These are phyloP conservation scores for Potamilus streckersoni DNA, from an alignment of 1,140 invertebrate genomes.

Conservation along the genomic window DNA sequence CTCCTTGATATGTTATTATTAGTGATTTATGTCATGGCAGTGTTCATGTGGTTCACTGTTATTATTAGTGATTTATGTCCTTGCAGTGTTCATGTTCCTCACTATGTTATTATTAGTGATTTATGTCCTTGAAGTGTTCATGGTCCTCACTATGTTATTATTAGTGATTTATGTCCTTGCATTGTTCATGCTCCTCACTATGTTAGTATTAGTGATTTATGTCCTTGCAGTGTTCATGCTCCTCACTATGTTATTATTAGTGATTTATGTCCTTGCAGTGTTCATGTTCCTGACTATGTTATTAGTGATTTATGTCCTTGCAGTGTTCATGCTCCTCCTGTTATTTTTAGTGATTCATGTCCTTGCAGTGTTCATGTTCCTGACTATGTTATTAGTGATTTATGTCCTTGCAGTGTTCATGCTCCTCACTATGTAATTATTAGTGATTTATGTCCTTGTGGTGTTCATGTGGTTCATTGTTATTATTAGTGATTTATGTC, in stretches of 20 bases:
- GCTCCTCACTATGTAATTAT: not conserved
- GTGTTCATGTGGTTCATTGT: conserved; percentile 60
- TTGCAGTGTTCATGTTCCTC: conserved; percentile 69
- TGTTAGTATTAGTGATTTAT: not conserved
- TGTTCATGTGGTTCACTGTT: conserved; percentile 53
- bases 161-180: conserved; percentile 37
- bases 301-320: conserved; percentile 35
- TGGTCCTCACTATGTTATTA: too few relatives aligned
- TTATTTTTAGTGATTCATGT: conserved; percentile 4
- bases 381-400: not conserved
- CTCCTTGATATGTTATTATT: not conserved
- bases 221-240: conserved; percentile 70
- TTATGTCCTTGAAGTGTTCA: conserved; percentile 67
- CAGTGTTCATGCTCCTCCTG: conserved; percentile 67
- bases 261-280: conserved; percentile 65
- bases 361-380: conserved; percentile 70
- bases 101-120: not conserved
- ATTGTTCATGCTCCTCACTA: too few relatives aligned
- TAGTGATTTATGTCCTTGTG: conserved; percentile 50
- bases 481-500: conserved; percentile 8
- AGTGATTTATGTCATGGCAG: conserved; percentile 57
- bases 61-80: conserved; percentile 11
- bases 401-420: conserved; percentile 68
- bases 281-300: too few relatives aligned
- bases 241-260: not conserved